Conservation (phyloP, 2,113 vertebrate genomes). For the Brachypodius melanocephalos region DNA sequence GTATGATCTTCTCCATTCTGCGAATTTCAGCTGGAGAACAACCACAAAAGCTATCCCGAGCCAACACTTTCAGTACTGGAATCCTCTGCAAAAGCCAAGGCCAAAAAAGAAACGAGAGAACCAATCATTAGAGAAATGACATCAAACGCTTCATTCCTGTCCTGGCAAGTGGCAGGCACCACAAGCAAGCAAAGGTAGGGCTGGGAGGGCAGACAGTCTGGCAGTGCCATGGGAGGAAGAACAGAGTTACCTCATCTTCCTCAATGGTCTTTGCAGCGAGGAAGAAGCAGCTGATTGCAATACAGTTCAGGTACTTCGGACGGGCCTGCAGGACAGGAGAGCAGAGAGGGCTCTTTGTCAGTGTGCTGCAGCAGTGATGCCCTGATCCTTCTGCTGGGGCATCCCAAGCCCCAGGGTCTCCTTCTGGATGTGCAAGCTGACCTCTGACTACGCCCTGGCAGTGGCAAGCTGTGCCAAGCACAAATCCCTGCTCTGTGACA, state of each 20-base stretch:
- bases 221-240: fast-evolving
- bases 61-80: slow-evolving; percentile 88
- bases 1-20: slow-evolving; percentile 95
- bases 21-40: slow-evolving; percentile 94
- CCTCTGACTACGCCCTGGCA: not conserved
- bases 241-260: slow-evolving; percentile 88
- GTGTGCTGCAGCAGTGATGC: fast-evolving
- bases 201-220: fast-evolving
- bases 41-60: slow-evolving; percentile 88
- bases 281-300: slow-evolving; percentile 96
- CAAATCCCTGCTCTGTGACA: not conserved
- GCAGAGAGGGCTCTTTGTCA: not conserved
- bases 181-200: not conserved
- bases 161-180: not conserved
- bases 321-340: slow-evolving; percentile 79
- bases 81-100: slow-evolving; percentile 76
- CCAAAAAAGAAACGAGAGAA: not conserved
- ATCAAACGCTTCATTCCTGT: not conserved
- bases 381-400: not conserved
- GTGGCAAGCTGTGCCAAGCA: not conserved
- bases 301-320: slow-evolving; percentile 97
- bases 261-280: slow-evolving; percentile 93
- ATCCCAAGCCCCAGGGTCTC: not conserved
- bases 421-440: not conserved
- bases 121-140: not conserved